These are phyloP conservation scores for Epinephelus fuscoguttatus DNA, from an alignment of 2,113 vertebrate genomes.

Conservation along the genomic window DNA sequence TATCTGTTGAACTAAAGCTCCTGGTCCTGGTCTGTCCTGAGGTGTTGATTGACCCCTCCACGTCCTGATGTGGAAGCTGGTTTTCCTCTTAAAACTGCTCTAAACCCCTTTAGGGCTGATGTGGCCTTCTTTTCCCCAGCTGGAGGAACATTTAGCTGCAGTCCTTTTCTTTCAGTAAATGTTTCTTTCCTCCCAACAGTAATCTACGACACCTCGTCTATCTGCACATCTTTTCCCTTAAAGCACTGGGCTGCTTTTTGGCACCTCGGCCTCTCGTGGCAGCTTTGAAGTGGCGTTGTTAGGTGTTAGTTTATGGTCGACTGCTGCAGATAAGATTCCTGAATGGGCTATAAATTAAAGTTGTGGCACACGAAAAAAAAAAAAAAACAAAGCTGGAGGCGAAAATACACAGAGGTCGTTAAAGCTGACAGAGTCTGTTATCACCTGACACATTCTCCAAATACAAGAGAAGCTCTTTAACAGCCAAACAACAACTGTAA, in stretches of 20 bases:
- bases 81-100: constrained; percentile 23
- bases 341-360: constrained; percentile 52
- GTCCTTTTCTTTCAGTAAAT: neutral
- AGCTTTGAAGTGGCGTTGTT: constrained; percentile 52
- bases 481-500: neutral
- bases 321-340: constrained; percentile 68
- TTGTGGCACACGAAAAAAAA: neutral
- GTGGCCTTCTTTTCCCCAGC: constrained; percentile 17
- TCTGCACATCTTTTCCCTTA: constrained; percentile 4
- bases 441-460: constrained; percentile 53
- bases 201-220: constrained; percentile 34
- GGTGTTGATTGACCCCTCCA: constrained; percentile 14
- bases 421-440: constrained; percentile 49
- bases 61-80: constrained; percentile 37
- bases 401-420: constrained; percentile 38
- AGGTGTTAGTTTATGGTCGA: constrained; percentile 63
- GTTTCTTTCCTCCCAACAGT: constrained; percentile 25
- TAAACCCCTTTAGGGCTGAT: neutral
- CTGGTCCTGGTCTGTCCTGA: constrained; percentile 1
- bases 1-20: neutral
- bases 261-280: neutral
- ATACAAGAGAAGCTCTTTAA: constrained; percentile 23
- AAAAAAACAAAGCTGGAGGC: constrained; percentile 21
- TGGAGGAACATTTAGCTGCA: neutral
- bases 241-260: too few species aligned